Conservation (phyloP, 2,888 invertebrate genomes). For the Diaphora mendica region DNA sequence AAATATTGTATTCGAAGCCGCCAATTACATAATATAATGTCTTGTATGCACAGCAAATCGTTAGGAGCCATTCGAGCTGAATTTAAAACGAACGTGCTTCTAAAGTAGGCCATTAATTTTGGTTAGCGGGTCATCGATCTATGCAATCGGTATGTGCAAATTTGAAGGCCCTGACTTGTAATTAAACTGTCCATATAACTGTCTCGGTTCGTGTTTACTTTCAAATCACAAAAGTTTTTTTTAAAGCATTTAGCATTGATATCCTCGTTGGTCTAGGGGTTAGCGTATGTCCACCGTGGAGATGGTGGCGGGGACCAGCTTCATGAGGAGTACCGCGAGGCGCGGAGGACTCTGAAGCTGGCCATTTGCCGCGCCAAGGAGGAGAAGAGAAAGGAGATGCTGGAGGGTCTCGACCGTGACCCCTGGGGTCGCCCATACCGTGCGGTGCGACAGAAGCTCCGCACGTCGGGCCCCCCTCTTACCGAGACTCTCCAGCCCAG, state of each 20-base stretch:
- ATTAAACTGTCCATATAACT: background rate
- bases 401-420: too few relatives aligned
- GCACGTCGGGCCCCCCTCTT: too few relatives aligned
- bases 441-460: too few relatives aligned
- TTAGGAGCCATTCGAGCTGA: constrained; percentile 12
- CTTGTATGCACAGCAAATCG: constrained; percentile 32
- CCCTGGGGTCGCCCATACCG: too few relatives aligned
- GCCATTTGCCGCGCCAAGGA: too few relatives aligned
- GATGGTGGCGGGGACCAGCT: too few relatives aligned
- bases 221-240: background rate
- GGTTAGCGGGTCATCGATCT: constrained; percentile 32
- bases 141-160: constrained; percentile 1
- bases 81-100: constrained; percentile 31
- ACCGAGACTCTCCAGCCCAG: too few relatives aligned
- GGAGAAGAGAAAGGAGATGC: too few relatives aligned
- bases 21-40: constrained; percentile 27
- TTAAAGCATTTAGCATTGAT: background rate
- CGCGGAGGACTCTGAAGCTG: too few relatives aligned
- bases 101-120: constrained; percentile 30
- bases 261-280: too few relatives aligned
- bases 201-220: background rate
- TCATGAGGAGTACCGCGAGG: too few relatives aligned
- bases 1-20: constrained; percentile 33
- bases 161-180: constrained; percentile 3
- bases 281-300: too few relatives aligned